These are phyloP conservation scores for Scaptomyza flava DNA, from an alignment of 2,888 invertebrate species.

Conservation along the genomic window DNA sequence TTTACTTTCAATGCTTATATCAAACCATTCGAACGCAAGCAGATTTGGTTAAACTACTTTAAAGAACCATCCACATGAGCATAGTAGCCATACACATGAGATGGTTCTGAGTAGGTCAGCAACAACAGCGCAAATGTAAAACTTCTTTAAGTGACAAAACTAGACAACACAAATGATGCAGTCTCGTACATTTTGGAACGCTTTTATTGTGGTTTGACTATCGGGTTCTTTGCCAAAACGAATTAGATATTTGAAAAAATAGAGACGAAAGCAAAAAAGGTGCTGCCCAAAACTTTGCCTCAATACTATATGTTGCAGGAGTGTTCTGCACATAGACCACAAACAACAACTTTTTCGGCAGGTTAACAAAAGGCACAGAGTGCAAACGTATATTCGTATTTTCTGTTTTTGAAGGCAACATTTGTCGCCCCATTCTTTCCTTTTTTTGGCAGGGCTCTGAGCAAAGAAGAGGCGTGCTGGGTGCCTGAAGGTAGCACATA, in stretches of 20 bases:
- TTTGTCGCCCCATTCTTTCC: conserved; percentile 40
- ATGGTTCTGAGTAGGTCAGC: background rate
- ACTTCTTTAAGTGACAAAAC: background rate
- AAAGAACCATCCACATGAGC: background rate
- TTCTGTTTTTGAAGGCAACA: conserved; percentile 37
- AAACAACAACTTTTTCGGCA: conserved; percentile 11
- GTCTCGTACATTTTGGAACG: background rate
- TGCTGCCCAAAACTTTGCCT: conserved; percentile 1
- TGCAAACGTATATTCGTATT: conserved; percentile 22
- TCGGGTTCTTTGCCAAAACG: background rate
- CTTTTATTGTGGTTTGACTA: background rate
- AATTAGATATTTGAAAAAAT: background rate
- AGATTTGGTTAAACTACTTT: conserved; percentile 27
- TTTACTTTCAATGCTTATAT: background rate
- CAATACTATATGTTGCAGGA: conserved; percentile 14
- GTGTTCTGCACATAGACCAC: conserved; percentile 1
- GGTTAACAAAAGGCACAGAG: conserved; percentile 24
- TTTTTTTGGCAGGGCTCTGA: conserved; percentile 47
- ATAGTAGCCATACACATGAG: background rate
- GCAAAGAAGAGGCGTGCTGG: conserved; percentile 1
- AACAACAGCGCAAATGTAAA: background rate
- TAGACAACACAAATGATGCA: background rate
- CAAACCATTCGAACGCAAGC: conserved; percentile 14
- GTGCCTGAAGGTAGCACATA: conserved; percentile 19
- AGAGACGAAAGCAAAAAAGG: background rate